Base-by-base conservation (phyloP, 2,797 vertebrate species). In the Aldrovandia affinis region DNA sequence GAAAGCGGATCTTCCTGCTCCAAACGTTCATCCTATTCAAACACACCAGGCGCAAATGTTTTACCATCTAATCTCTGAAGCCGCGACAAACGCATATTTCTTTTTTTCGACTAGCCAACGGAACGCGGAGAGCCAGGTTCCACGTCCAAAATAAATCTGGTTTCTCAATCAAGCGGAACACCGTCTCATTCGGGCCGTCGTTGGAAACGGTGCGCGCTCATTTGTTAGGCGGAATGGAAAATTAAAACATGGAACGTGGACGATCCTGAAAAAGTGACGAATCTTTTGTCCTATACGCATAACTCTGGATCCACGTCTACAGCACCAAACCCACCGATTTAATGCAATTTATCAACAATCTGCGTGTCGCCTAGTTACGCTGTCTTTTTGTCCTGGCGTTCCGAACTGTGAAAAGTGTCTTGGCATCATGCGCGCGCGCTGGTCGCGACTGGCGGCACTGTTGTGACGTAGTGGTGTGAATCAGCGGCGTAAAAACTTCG, bases 1-100 rank as follows among this genome's bases (percentile, higher is more conserved):
- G 87, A 78, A 80, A 87, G 80, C 83, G 85, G 65, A 39, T 30
- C 61, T 80, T 82, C 81, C 84, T 86, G 80, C 81, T 84, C 85
- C 44, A 61, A 81, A n/a, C 54, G 68, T 6, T 57, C 65, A 86
- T 84, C 85, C 80, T 78, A 77, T 33, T 82, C 52, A 55, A 85
- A 78, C 82, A 59, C 63, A 25, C 39, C n/a, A 20, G 36, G 33
- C 54, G 36, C 81, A 70, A 73, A 83, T 75, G 54, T 73, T 83
- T n/a, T n/a, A 73, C 82, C 47, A 77, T 44, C 25, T 57, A 2
- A 75, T 57, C 52, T 42, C 52, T 42, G 18, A 55, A 70, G 50
- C 14, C 50, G n/a, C n/a, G 12, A 20, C 30, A 39, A 73, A 75
- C 33, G 68, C 57, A 81, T 81, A 18, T 25, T 61, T 18, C 57